These are phyloP conservation scores for Otus sunia DNA, from an alignment of 2,113 vertebrate genomes.

Conservation along the genomic window DNA sequence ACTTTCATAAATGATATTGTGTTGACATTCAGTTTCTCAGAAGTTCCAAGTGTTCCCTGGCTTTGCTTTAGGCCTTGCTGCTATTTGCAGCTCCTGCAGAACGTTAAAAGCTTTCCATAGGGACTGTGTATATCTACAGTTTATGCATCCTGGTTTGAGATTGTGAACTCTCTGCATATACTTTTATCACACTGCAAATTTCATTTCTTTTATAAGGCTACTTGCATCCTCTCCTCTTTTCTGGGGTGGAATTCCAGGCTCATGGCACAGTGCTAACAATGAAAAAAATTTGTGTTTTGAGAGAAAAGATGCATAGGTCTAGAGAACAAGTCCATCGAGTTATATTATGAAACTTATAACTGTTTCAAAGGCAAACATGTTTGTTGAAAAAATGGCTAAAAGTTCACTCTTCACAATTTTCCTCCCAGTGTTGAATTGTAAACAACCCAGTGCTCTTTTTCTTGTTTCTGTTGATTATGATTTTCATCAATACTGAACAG, in stretches of 20 bases:
- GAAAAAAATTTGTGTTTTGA: neutral
- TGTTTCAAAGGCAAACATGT: neutral
- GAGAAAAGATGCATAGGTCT: neutral
- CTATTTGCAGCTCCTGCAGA: conserved; percentile 28
- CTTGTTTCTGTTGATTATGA: neutral
- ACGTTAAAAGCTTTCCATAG: neutral
- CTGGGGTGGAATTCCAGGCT: neutral
- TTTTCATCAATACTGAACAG: neutral
- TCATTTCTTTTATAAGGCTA: neutral
- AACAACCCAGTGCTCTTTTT: neutral
- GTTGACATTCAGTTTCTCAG: conserved; percentile 42
- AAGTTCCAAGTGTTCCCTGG: conserved; percentile 53
- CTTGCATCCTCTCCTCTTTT: neutral
- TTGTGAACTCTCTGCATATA: neutral
- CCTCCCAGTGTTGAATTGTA: neutral
- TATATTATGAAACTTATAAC: neutral
- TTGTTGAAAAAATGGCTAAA: neutral
- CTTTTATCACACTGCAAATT: neutral
- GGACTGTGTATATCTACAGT: neutral
- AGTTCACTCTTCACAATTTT: neutral
- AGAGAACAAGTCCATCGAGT: neutral
- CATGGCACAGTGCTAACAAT: neutral
- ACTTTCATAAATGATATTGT: conserved; percentile 37
- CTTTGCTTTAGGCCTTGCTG: neutral
- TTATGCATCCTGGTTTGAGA: neutral